Base-by-base conservation (phyloP, 2,113 vertebrate genomes). In the Misgurnus mizolepis region DNA sequence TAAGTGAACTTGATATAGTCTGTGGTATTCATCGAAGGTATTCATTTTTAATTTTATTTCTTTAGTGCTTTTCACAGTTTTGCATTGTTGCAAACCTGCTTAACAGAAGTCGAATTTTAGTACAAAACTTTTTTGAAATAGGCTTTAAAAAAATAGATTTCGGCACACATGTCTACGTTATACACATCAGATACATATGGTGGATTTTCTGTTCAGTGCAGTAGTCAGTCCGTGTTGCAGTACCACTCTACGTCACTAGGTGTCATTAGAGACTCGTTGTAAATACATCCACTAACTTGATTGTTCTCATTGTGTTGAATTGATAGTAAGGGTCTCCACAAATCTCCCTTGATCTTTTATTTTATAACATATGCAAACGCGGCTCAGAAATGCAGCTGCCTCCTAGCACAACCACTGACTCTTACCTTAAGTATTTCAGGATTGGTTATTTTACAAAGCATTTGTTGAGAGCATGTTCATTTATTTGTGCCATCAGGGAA, bases 221-320 rank as follows among this genome's bases (percentile, higher is more conserved):
- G n/a, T 17, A 53, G 4, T 6, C 17, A 7, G 17, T 17, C 4
- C 4, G 1, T 22, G 40, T 18, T 80, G 80, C 41, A 6, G 66
- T 78, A n/a, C 18, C n/a, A 22, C 18, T 10, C 2, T 50, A 18
- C 41, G 68, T 85, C 93, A 90, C 87, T 85, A 93, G 92, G 89
- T 92, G 92, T 90, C 93, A 90, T 82, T 90, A 86, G 43, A 90
- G 67, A 83, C 75, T 88, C 85, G 81, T 79, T 22, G 15, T 83
- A 86, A 73, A 56, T 43, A 53, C 14, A 22, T 1, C 39, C 10
- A 64, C 40, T 50, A 1, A 9, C 12, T 12, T 6, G 43, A 17
- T 58, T 49, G 47, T 58, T 76, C 56, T 81, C 56, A 55, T 86
- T 79, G 83, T 75, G 73, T 62, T 34, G 49, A 70, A 84, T 70